Base-by-base conservation (phyloP, 2,888 invertebrate genomes). In the Sicus ferrugineus region DNA sequence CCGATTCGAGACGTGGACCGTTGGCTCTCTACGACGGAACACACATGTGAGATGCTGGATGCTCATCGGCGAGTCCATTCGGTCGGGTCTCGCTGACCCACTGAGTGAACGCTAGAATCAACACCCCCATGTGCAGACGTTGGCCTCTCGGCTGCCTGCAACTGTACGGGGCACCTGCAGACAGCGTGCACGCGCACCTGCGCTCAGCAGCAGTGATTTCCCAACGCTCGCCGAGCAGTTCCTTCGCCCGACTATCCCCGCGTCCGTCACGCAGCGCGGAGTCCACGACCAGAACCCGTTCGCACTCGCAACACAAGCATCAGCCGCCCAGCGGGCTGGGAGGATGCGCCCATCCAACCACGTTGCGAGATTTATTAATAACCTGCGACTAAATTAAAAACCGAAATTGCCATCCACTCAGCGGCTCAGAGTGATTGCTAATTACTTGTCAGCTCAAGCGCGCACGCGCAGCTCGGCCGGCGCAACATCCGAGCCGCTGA, bases 361-460 rank as follows among this genome's bases (percentile, higher is more conserved):
- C 26, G 31, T 69, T 64, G 61, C 56, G 30, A 70, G 61, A 69
- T 63, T 52, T 66, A 63, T 68, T 70, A 67, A 68, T 28, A 62
- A 42, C 54, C 23, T 28, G n/a, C 30, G 52, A n/a, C 54, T 34
- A 67, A 67, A 67, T 67, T 46, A 54, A 31, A 67, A 67, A 31
- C n/a, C 56, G 59, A 67, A 64, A 56, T 72, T 68, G 61, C 48
- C 23, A 46, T 48, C 50, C 61, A 71, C 62, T 66, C 67, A 56
- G 63, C 61, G 62, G 50, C 58, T 78, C 75, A 80, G 80, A 80
- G 78, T 79, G 80, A 80, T 80, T 78, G 79, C 77, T 79, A 80
- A 79, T 80, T 79, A 78, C 79, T 5, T 21, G 76, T 72, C 75
- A 42, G 62, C 30, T 58, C 50, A 72, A 46, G 31, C 58, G 34